phyloP scores from a whole-genome alignment of 2,113 vertebrate species.

The Crotalus horridus region DNA sequence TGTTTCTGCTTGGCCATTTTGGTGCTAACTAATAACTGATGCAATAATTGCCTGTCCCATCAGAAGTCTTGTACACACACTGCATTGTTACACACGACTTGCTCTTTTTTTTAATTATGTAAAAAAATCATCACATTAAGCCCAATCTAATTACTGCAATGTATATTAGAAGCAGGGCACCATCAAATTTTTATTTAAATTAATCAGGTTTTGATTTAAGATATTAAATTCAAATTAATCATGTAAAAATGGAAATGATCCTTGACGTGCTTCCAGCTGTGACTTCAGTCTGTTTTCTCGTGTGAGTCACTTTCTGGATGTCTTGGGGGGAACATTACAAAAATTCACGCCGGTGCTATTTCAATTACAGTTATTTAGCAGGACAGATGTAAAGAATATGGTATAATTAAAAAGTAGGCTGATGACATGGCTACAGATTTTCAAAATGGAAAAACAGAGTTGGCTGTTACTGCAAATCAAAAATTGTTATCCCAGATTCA shows the following conservation, averaged over 20 bases:
- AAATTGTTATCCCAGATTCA: slow-evolving; percentile 61
- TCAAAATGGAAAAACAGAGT: slow-evolving; percentile 59
- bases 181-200: slow-evolving; percentile 99
- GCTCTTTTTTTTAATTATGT: slow-evolving; percentile 84
- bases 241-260: slow-evolving; percentile 99
- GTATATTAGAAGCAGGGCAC: slow-evolving; percentile 91
- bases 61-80: slow-evolving; percentile 57
- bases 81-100: slow-evolving; percentile 78
- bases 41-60: slow-evolving; percentile 44
- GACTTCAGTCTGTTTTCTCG: slow-evolving; percentile 95
- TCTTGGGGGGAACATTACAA: slow-evolving; percentile 96
- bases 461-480: slow-evolving; percentile 53
- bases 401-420: slow-evolving; percentile 89
- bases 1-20: slow-evolving; percentile 36
- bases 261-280: slow-evolving; percentile 98
- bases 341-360: slow-evolving; percentile 98
- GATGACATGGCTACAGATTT: slow-evolving; percentile 77
- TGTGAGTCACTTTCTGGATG: slow-evolving; percentile 92
- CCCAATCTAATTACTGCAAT: slow-evolving; percentile 90
- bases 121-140: slow-evolving; percentile 84
- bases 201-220: slow-evolving; percentile 99
- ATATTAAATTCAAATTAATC: slow-evolving; percentile 99
- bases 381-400: slow-evolving; percentile 98
- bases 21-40: slow-evolving; percentile 53
- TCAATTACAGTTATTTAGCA: slow-evolving; percentile 99